Conservation (phyloP, 2,797 vertebrate genomes). For the Vireo griseus region DNA sequence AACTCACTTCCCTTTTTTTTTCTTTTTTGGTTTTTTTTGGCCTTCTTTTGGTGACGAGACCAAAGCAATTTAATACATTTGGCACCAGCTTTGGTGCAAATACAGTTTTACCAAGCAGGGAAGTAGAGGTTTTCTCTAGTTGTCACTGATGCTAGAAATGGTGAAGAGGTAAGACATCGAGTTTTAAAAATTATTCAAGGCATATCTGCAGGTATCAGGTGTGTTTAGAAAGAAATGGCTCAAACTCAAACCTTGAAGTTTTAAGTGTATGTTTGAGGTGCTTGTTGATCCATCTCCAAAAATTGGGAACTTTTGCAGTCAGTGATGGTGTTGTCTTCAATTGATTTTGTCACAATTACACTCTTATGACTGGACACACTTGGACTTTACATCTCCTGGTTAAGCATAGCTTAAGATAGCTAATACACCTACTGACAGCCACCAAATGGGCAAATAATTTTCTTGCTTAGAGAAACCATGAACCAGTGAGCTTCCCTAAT, state of each 20-base stretch:
- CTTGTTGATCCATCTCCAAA: neutral
- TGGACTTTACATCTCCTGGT: neutral
- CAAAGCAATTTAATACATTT: neutral
- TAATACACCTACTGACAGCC: neutral
- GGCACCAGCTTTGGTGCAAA: neutral
- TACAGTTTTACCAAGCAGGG: neutral
- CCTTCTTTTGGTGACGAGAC: neutral
- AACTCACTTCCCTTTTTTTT: accelerated
- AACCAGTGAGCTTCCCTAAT: neutral
- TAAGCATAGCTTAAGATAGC: neutral
- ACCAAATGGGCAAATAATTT: neutral
- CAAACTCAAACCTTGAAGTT: neutral
- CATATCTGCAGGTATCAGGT: neutral
- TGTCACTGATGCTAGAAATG: neutral
- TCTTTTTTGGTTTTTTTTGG: neutral
- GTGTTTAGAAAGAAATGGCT: neutral
- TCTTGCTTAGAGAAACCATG: neutral
- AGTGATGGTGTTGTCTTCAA: neutral
- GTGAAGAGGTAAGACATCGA: neutral
- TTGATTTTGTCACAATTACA: neutral
- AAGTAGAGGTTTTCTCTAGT: neutral
- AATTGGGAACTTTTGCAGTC: neutral
- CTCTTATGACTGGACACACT: neutral
- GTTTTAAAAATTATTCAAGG: neutral
- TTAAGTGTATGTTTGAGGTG: neutral